Evolutionary conservation across 2,888 invertebrate genomes (phyloP).

Genomic region (Aethes cnicana): DNA sequence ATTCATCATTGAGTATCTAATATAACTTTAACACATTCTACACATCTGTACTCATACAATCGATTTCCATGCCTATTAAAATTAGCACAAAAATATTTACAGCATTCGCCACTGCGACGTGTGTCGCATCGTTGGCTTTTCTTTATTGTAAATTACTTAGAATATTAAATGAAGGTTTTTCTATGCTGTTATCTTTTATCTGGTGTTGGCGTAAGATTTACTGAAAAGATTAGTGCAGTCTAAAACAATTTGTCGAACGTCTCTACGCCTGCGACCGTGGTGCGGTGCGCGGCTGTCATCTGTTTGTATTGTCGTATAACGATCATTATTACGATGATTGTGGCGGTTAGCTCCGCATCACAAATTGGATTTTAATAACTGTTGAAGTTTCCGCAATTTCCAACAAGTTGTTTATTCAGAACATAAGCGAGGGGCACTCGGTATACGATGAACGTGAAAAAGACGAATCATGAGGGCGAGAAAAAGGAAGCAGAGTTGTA

Average conservation of each 20-base stretch:
- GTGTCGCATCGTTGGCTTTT: not conserved
- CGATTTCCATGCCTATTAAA: not conserved
- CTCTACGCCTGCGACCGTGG: not conserved
- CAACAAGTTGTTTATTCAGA: slow-evolving; percentile 17
- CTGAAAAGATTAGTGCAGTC: slow-evolving; percentile 42
- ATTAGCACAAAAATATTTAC: not conserved
- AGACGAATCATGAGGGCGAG: slow-evolving; percentile 23
- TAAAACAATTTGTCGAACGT: slow-evolving; percentile 32
- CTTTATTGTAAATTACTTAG: slow-evolving; percentile 2
- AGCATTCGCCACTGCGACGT: not conserved
- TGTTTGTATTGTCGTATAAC: not conserved
- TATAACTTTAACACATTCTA: not conserved
- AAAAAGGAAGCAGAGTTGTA: slow-evolving; percentile 50
- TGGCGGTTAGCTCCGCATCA: slow-evolving; percentile 14
- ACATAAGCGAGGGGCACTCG: slow-evolving; percentile 2
- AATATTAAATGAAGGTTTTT: not conserved
- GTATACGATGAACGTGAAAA: slow-evolving; percentile 27
- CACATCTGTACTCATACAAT: slow-evolving; percentile 2
- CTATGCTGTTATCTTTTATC: slow-evolving; percentile 42
- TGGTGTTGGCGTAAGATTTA: slow-evolving; percentile 43
- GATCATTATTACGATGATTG: slow-evolving; percentile 19
- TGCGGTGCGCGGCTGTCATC: not conserved
- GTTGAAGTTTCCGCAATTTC: slow-evolving; percentile 19
- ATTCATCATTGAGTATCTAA: no score
- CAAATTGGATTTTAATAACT: slow-evolving; percentile 25